phyloP scores from a whole-genome alignment of 64 coral and sea anemone species.

The Pocillopora verrucosa region DNA sequence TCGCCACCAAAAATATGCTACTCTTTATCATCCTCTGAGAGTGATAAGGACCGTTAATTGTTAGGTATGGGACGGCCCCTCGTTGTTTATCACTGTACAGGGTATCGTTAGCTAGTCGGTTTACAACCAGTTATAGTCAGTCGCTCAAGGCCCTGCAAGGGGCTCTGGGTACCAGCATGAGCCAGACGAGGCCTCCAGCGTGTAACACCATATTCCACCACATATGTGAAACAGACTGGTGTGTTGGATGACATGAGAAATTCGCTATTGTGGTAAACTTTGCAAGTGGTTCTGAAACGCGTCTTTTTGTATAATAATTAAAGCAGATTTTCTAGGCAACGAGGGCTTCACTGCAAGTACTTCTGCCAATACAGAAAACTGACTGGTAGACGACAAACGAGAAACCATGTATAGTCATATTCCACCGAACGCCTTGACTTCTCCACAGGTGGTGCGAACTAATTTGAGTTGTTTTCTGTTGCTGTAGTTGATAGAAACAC shows the following conservation, averaged over 20 bases:
- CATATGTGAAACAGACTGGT: not conserved
- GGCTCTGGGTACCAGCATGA: too few species aligned
- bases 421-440: slow-evolving; percentile 9
- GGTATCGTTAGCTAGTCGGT: too few species aligned
- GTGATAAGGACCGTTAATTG: too few species aligned
- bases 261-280: not conserved
- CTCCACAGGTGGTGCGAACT: slow-evolving; percentile 20
- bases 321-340: not conserved
- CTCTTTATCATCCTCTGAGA: too few species aligned
- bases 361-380: not conserved
- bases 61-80: too few species aligned
- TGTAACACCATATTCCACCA: not conserved
- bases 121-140: too few species aligned
- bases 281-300: not conserved
- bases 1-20: too few species aligned
- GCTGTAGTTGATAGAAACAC: not conserved
- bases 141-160: too few species aligned
- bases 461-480: not conserved
- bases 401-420: slow-evolving; percentile 31
- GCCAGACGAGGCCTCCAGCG: not conserved
- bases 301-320: not conserved
- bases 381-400: not conserved
- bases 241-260: not conserved
- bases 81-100: too few species aligned
- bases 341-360: not conserved